These are phyloP conservation scores for Pollachius pollachius DNA, from an alignment of 2,113 vertebrate species.

Conservation along the genomic window DNA sequence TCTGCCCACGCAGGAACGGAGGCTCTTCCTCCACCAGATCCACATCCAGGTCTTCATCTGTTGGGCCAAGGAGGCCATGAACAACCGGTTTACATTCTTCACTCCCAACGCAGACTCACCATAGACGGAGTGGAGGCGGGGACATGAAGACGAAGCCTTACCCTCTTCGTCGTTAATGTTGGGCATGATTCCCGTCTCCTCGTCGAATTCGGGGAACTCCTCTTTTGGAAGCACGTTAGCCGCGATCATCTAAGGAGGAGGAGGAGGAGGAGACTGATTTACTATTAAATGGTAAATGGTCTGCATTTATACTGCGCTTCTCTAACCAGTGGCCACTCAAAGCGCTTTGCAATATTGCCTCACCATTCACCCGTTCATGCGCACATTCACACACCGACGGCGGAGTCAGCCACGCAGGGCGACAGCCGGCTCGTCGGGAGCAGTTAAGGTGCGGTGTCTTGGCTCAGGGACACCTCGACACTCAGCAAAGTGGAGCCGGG, in stretches of 20 bases:
- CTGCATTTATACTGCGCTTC: too few relatives aligned
- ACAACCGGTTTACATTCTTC: background rate
- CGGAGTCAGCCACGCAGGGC: too few relatives aligned
- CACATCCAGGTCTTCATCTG: conserved; percentile 90
- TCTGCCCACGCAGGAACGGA: conserved; percentile 86
- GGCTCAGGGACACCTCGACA: too few relatives aligned
- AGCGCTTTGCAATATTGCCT: too few relatives aligned
- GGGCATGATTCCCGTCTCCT: conserved; percentile 92
- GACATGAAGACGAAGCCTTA: conserved; percentile 33
- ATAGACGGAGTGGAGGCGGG: background rate
- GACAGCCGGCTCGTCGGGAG: too few relatives aligned
- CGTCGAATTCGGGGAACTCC: conserved; percentile 93
- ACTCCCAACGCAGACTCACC: background rate
- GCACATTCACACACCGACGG: too few relatives aligned
- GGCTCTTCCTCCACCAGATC: conserved; percentile 90
- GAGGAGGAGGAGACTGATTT: background rate
- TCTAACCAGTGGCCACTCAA: too few relatives aligned
- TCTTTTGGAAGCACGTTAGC: conserved; percentile 93
- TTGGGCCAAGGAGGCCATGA: background rate
- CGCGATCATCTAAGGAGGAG: conserved; percentile 84
- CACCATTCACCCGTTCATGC: too few relatives aligned
- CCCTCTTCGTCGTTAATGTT: conserved; percentile 95
- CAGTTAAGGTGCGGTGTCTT: too few relatives aligned
- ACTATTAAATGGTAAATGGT: background rate
- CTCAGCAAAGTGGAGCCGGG: too few relatives aligned